Percentiles rank a stretch among this genome's conserved stretches.
These are phyloP conservation scores for Lanius collurio DNA, from an alignment of 2,113 vertebrate genomes.

Conservation along the genomic window DNA sequence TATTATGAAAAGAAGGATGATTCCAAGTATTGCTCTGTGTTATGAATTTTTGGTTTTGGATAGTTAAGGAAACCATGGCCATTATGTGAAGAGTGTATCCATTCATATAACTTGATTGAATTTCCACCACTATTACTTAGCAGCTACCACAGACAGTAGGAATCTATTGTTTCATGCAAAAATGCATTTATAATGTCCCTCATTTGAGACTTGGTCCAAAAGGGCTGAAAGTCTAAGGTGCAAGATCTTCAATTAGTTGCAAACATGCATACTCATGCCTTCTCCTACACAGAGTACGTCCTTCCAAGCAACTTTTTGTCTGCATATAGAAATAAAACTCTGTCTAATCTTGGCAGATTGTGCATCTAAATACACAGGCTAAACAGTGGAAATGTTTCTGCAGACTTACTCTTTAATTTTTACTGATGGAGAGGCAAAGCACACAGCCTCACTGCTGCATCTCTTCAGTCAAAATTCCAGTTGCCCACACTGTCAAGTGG, in stretches of 20 bases:
- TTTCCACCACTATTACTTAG: neutral
- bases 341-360: neutral
- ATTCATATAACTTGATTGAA: neutral
- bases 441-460: neutral
- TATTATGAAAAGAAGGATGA: neutral
- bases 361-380: neutral
- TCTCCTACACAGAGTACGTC: neutral
- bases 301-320: neutral
- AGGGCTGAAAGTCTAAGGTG: neutral
- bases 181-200: neutral
- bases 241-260: neutral
- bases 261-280: neutral
- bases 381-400: neutral
- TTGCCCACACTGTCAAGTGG: neutral
- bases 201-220: neutral
- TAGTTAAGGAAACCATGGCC: slow-evolving; percentile 1
- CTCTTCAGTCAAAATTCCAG: neutral
- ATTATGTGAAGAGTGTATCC: neutral
- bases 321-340: neutral
- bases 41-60: neutral
- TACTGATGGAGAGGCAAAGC: neutral
- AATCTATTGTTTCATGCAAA: neutral
- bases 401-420: neutral
- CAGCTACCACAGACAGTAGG: neutral
- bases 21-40: neutral